Evolutionary conservation across 2,888 invertebrate species (phyloP).

Genomic region (Drosophila meridiana): DNA sequence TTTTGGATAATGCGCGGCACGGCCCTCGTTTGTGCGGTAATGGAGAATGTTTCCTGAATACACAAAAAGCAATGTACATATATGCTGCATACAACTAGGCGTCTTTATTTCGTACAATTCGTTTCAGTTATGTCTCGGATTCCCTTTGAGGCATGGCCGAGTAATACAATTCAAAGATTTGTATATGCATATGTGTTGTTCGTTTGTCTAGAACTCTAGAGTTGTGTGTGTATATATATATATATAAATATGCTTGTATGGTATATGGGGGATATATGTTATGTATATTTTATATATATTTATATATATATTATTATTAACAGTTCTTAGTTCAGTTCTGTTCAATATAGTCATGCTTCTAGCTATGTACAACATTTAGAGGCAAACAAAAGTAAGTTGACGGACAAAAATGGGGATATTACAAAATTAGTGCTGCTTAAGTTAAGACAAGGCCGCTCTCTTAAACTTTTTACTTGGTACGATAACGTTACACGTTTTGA

Average conservation of each 20-base stretch:
- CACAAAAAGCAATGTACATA: constrained; percentile 8
- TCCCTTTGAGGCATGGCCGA: constrained; percentile 33
- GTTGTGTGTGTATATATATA: constrained; percentile 21
- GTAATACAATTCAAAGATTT: constrained; percentile 43
- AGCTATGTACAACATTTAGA: constrained; percentile 23
- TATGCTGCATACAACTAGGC: constrained; percentile 45
- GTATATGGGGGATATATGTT: not conserved
- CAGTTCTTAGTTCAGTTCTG: constrained; percentile 51
- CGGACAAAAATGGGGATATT: constrained; percentile 13
- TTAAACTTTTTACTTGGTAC: constrained; percentile 47
- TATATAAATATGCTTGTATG: constrained; percentile 18
- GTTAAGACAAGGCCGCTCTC: constrained; percentile 38
- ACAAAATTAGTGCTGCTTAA: constrained; percentile 15
- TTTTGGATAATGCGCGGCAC: constrained; percentile 96
- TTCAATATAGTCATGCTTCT: constrained; percentile 25
- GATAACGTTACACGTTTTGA: constrained; percentile 55
- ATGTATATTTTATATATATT: constrained; percentile 15
- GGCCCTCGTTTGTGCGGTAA: constrained; percentile 93
- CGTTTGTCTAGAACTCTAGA: constrained; percentile 28
- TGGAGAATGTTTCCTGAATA: constrained; percentile 86
- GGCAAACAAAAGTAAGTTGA: constrained; percentile 15
- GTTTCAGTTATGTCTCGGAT: constrained; percentile 36
- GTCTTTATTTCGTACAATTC: constrained; percentile 65
- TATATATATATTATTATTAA: constrained; percentile 26
- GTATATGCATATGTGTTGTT: constrained; percentile 27